Evolutionary conservation across 37 sponge, comb jelly and placozoan species (phyloP), one percentile per base, ranked within the genome.

Genomic region (Amphimedon queenslandica): DNA sequence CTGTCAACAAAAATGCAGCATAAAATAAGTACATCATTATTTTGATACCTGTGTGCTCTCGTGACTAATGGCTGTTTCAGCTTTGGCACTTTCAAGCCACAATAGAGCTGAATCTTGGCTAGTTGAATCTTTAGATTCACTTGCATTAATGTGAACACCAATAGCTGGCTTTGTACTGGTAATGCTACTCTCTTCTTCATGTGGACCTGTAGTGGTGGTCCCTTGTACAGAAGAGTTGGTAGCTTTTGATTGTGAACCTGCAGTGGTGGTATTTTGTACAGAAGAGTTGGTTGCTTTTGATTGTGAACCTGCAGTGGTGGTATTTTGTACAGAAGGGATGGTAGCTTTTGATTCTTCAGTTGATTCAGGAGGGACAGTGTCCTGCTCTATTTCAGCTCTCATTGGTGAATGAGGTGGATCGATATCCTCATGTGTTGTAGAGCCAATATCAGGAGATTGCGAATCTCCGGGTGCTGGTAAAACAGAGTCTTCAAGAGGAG

Each of bases 61-160:
- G 13, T 8, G 8, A 47, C 13, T 8, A 47, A 47, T 47, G 25
- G 60, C 63, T 33, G 36, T 37, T 25, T 86, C 87, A 27, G 41
- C 4, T 70, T 42, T 70, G 42, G 87, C 87, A 80, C 77, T 80
- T 16, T 47, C 69, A 18, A 86, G 40, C 87, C 87, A 86, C 18
- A 8, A 8, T 20, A 40, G 30, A 40, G 75, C 83, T 69, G 76
- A 69, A 6, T 77, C 73, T 39, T 67, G 35, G 4, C 64, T 71
- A 53, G 83, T 47, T 28, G 30, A 28, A 16, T 68, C 76, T 43
- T 23, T 25, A 2, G 28, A 56, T 6, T n/a, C 39, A 32, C 40
- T 29, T 53, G 28, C 28, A 4, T 23, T 13, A 27, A 4, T 11
- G 6, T 27, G 36, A 33, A 23, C 4, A 34, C 10, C 4, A 10